These are phyloP conservation scores for Podiceps cristatus DNA, from an alignment of 2,113 vertebrate species.

Conservation along the genomic window DNA sequence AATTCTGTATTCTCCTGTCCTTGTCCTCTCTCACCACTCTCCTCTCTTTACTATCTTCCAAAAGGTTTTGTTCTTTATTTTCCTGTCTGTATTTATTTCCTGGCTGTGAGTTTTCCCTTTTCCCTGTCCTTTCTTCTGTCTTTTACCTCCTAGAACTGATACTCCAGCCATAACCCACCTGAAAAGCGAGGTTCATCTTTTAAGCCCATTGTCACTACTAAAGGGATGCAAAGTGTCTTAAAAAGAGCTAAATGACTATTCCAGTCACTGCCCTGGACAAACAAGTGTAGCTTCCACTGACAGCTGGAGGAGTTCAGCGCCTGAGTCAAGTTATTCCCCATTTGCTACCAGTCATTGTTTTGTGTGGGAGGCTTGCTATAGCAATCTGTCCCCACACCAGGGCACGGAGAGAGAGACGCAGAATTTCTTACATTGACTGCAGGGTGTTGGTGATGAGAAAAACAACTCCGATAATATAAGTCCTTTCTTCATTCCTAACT, in stretches of 20 bases:
- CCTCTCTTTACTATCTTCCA: not conserved
- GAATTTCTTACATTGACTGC: not conserved
- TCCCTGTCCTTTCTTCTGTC: not conserved
- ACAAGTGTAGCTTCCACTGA: constrained; percentile 33
- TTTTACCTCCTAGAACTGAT: constrained; percentile 4
- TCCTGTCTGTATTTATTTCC: not conserved
- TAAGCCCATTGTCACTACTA: constrained; percentile 10
- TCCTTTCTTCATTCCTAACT: not conserved
- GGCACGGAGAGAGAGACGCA: not conserved
- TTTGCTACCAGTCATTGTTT: not conserved
- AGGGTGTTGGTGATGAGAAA: constrained; percentile 47
- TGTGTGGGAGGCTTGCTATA: not conserved
- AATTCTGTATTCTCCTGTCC: not conserved
- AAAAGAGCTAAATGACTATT: constrained; percentile 33
- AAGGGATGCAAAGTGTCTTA: constrained; percentile 24
- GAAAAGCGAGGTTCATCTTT: constrained; percentile 36
- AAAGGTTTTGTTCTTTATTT: not conserved
- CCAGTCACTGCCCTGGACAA: constrained; percentile 39
- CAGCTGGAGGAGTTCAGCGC: constrained; percentile 36
- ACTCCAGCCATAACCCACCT: constrained; percentile 6
- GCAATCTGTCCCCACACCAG: not conserved
- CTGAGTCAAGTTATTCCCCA: constrained; percentile 37
- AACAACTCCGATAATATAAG: not conserved
- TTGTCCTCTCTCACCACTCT: not conserved
- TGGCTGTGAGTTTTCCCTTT: not conserved